Base-by-base conservation (phyloP, 2,113 vertebrate species). In the Labeo rohita region DNA sequence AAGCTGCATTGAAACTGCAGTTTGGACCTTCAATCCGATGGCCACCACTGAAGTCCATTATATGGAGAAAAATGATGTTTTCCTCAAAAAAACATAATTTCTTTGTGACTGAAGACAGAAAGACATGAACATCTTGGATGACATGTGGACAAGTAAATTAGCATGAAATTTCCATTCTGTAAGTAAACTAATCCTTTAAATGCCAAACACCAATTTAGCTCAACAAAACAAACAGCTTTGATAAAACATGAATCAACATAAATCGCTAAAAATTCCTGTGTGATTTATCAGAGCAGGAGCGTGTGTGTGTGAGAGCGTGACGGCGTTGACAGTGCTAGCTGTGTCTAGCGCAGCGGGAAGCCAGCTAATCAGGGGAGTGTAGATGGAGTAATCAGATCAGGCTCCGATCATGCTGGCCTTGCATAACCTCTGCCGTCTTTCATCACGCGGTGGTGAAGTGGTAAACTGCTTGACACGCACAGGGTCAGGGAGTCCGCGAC, bases 341-440 rank as follows among this genome's bases (percentile, higher is more conserved):
- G 21, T 73, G 36, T 73, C 16, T 54, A 54, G 21, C 84, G 68
- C 89, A 89, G 92, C 89, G 74, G 91, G 92, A 84, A 21, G 47
- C 50, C 45, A 9, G 87, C 89, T 93, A 92, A 94, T 93, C 93
- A 92, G 87, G 83, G 88, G 84, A 85, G 49, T 73, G 85, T 86
- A 84, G 85, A 73, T 73, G 70, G 61, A 72, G 80, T 81, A 91
- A 90, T 43, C 87, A 84, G 87, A 88, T 92, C 85, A 86, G 78
- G 8, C 50, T 70, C 61, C 72, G 87, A 65, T 85, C 54, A 63
- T 34, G 18, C 54, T 88, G 86, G 70, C 81, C 68, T 77, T 85
- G 16, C 68, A 52, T 49, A 43, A 61, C 85, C 52, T 85, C 68
- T 61, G 70, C 63, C 84, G 59, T 49, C 54, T 82, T 43, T 86